phyloP scores from a whole-genome alignment of 2,797 vertebrate genomes.

The Melopsittacus undulatus region DNA sequence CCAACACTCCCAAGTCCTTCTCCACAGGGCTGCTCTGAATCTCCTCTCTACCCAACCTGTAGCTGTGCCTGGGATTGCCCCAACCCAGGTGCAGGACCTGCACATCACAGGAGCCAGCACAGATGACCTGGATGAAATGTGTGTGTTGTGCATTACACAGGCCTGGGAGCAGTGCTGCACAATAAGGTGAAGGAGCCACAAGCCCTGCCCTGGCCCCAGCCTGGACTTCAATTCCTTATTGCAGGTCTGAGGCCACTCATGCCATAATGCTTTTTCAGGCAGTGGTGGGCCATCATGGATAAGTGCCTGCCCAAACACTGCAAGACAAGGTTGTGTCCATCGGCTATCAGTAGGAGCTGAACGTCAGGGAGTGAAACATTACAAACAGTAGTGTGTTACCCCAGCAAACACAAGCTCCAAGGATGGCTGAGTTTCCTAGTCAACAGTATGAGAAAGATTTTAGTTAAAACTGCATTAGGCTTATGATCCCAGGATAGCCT shows the following conservation, averaged over 20 bases:
- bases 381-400: not conserved
- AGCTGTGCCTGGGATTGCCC: not conserved
- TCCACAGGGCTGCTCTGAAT: not conserved
- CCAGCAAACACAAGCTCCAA: not conserved
- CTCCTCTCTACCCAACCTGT: not conserved
- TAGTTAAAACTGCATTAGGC: not conserved
- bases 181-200: fast-evolving
- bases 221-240: fast-evolving
- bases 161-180: not conserved
- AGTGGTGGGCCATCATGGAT: fast-evolving
- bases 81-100: not conserved
- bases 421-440: not conserved
- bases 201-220: too few species aligned
- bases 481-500: not conserved
- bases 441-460: not conserved
- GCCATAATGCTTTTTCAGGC: not conserved
- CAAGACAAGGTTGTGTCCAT: not conserved
- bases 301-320: fast-evolving
- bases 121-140: fast-evolving
- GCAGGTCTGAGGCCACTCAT: fast-evolving
- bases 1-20: too few species aligned
- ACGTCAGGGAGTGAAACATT: fast-evolving
- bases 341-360: not conserved
- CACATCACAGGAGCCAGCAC: fast-evolving
- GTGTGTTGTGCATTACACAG: fast-evolving